Evolutionary conservation across 1,140 invertebrate species (phyloP), one percentile per base, ranked within the genome.

Genomic region (Venturia canescens): DNA sequence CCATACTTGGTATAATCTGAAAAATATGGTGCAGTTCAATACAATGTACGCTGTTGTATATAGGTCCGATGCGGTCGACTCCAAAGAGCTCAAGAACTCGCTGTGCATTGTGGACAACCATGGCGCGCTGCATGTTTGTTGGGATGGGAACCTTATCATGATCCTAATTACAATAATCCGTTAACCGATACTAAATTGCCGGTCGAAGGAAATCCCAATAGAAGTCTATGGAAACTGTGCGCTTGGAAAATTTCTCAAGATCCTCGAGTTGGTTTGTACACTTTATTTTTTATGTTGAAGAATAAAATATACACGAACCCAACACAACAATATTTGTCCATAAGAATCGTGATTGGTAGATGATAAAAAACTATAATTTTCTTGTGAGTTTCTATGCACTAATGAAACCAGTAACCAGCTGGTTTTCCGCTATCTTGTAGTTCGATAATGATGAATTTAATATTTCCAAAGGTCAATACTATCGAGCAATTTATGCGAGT

Each of bases 181-280:
- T 82, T 92, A 9, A 88, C 87, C 86, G 81, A 93, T 89, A 89
- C 89, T 78, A 91, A 94, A 91, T 85, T 93, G 80, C 93, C 95
- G 67, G 93, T 97, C 31, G 94, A 96, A 88, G 98, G 98, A 0
- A 99, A 99, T 92, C 94, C 94, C 0, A 94, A 96, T 79, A 93
- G 98, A 88, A 97, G 98, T 91, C 92, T 99, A 1, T 99, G 98
- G 98, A 99, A 98, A 87, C 93, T 94, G 84, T 95, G 95, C 87
- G 96, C 97, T 81, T 95, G 96, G 94, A 92, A 94, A 84, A 92
- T 98, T 88, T 94, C 94, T 26, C 88, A 93, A 87, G 93, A 96
- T 86, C 87, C 87, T 66, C 87, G 92, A 82, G 86, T 93, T 85
- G 88, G 89, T 90, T 86, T 83, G 83, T 86, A 60, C 9, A 63